Evolutionary conservation across 2,113 vertebrate genomes (phyloP).

Genomic region (Phyllostomus discolor): DNA sequence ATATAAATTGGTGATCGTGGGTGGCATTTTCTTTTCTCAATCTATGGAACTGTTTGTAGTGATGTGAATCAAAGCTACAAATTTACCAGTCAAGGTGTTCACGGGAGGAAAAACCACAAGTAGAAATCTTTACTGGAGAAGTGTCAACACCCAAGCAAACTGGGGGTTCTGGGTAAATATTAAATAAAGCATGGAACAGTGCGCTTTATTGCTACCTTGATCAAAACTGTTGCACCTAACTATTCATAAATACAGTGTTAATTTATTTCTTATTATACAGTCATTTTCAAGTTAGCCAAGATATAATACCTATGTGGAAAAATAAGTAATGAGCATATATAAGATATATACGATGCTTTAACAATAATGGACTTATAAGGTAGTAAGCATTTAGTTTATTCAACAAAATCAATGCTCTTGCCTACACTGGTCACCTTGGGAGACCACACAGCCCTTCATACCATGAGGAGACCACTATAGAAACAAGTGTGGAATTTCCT

Average conservation of each 20-base stretch:
- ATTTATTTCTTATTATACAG: background rate
- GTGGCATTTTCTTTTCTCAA: constrained; percentile 14
- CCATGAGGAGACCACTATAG: background rate
- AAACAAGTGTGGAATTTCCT: background rate
- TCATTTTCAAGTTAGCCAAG: background rate
- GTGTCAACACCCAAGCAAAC: background rate
- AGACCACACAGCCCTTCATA: background rate
- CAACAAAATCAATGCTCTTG: background rate
- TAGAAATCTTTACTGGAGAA: background rate
- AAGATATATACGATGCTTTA: background rate
- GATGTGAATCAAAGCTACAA: background rate
- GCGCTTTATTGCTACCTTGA: background rate
- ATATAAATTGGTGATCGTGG: background rate
- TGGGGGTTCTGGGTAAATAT: background rate
- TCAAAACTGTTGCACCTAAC: background rate
- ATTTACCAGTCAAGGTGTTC: background rate
- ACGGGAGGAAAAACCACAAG: background rate
- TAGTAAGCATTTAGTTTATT: background rate
- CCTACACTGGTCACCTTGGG: background rate
- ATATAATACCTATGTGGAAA: background rate
- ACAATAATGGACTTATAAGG: background rate
- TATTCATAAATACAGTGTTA: background rate
- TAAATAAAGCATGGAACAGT: background rate
- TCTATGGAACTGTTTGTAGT: background rate
- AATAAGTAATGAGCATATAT: background rate